These are phyloP conservation scores for Chiloscyllium punctatum DNA, from an alignment of 2,797 vertebrate species.

Conservation along the genomic window DNA sequence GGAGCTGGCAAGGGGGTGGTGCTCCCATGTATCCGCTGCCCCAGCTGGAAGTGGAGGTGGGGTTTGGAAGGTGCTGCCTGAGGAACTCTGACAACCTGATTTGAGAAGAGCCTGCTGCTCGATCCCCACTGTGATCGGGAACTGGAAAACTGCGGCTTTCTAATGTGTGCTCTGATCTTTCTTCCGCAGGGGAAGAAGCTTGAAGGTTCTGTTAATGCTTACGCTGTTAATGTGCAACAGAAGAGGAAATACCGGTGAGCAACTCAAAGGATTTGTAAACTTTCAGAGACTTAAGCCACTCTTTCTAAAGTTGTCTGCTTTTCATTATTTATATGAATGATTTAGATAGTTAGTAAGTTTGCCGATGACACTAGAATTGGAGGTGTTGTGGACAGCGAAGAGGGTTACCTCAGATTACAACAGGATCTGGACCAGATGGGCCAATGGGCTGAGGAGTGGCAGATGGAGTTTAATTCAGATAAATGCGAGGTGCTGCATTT, in stretches of 20 bases:
- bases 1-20: no score
- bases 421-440: no score
- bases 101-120: background rate
- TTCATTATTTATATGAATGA: no score
- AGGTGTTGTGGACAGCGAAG: no score
- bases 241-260: slow-evolving; percentile 92
- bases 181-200: slow-evolving; percentile 80
- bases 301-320: background rate
- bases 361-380: no score
- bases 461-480: no score
- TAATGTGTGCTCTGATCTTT: slow-evolving; percentile 26
- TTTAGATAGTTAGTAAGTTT: no score
- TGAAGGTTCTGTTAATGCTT: slow-evolving; percentile 77
- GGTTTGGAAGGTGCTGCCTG: background rate
- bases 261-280: background rate
- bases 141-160: background rate
- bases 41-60: no score
- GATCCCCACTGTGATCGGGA: no score
- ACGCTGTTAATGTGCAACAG: slow-evolving; percentile 83
- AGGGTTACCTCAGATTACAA: no score
- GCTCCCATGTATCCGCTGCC: background rate
- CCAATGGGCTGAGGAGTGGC: no score
- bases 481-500: no score
- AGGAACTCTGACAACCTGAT: background rate
- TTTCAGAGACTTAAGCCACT: background rate